A percentile compares a stretch with the other conserved stretches of the same genome.
Evolutionary conservation across 2,888 invertebrate species (phyloP).

Genomic region (Archaeoteleia sp.): DNA sequence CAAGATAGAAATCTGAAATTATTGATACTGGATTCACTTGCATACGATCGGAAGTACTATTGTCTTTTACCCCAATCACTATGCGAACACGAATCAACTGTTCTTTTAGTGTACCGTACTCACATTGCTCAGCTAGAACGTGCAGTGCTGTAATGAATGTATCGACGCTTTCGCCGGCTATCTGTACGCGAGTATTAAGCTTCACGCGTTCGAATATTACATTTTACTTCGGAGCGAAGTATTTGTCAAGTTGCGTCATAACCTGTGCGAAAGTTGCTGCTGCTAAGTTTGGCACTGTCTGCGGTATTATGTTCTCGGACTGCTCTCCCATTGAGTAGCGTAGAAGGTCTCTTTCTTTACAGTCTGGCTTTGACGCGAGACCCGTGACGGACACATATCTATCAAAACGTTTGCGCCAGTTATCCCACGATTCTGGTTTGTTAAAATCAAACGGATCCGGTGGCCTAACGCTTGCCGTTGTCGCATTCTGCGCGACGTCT

Average conservation of each 20-base stretch:
- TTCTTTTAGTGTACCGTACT: too few species aligned
- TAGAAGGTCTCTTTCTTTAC: conserved; percentile 53
- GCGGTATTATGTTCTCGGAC: conserved; percentile 50
- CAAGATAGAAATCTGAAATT: too few species aligned
- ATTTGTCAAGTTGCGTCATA: conserved; percentile 28
- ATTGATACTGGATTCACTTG: too few species aligned
- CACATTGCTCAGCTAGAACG: too few species aligned
- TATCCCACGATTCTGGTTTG: conserved; percentile 36
- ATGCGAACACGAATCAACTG: too few species aligned
- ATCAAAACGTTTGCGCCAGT: conserved; percentile 42
- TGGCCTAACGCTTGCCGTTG: neutral
- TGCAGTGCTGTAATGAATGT: conserved; percentile 55
- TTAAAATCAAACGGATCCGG: conserved; percentile 39
- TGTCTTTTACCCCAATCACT: too few species aligned
- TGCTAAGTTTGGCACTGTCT: conserved; percentile 12
- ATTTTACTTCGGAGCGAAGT: conserved; percentile 56
- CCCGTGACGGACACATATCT: conserved; percentile 36
- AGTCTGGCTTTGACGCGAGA: conserved; percentile 21
- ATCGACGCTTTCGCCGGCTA: conserved; percentile 40
- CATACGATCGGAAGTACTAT: too few species aligned
- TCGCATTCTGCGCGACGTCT: neutral
- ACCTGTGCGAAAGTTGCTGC: conserved; percentile 1
- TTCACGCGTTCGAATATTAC: conserved; percentile 55
- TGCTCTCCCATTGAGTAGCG: conserved; percentile 56
- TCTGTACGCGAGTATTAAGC: conserved; percentile 53